Evolutionary conservation across 2,888 invertebrate genomes (phyloP).

Genomic region (Napeogenes sylphis): DNA sequence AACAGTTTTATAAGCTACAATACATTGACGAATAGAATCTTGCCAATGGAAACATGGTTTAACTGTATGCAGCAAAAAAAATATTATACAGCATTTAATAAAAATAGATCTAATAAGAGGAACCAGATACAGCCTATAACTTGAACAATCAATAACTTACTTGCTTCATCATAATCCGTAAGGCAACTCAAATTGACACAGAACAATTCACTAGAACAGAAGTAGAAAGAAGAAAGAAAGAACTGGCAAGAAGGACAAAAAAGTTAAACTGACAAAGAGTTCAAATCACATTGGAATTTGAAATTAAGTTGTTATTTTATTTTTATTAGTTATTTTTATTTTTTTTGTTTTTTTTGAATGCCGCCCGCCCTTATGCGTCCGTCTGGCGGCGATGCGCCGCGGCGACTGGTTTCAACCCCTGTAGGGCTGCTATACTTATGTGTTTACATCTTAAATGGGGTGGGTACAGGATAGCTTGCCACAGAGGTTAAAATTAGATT

Average conservation of each 20-base stretch:
- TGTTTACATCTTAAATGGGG: conserved; percentile 75
- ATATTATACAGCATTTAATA: not conserved
- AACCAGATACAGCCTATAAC: conserved; percentile 23
- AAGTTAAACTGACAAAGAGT: not conserved
- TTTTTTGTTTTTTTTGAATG: conserved; percentile 34
- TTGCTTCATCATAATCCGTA: conserved; percentile 28
- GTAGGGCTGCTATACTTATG: conserved; percentile 60
- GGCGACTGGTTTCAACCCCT: conserved; percentile 56
- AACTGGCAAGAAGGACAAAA: not conserved
- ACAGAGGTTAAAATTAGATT: not conserved
- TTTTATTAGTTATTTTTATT: conserved; percentile 26
- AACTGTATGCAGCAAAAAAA: not conserved
- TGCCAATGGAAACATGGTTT: no score
- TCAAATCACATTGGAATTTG: not conserved
- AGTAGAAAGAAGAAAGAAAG: not conserved
- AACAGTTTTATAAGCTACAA: no score
- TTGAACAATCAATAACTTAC: conserved; percentile 23
- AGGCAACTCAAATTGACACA: conserved; percentile 32
- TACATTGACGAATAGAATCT: no score
- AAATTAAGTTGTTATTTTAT: not conserved
- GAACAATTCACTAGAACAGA: conserved; percentile 2
- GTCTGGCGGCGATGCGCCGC: conserved; percentile 60
- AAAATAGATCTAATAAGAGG: not conserved
- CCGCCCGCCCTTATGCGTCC: conserved; percentile 44
- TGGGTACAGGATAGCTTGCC: conserved; percentile 45